phyloP scores from a whole-genome alignment of 2,797 vertebrate species.

The Pitangus sulphuratus region DNA sequence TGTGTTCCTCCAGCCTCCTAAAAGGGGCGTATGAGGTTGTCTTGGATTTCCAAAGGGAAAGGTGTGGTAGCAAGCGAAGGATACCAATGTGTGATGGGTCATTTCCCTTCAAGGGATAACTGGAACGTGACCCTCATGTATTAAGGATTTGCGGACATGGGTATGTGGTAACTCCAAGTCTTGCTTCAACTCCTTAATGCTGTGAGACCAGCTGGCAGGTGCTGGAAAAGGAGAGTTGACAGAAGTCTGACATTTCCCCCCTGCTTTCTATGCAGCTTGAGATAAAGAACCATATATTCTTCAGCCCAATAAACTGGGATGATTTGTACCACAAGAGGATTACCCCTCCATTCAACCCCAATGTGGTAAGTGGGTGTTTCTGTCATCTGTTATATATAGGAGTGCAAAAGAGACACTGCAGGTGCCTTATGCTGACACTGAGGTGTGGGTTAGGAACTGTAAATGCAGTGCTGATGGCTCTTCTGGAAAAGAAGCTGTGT shows the following conservation, averaged over 20 bases:
- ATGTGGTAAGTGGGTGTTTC: constrained; percentile 86
- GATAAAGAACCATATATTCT: constrained; percentile 94
- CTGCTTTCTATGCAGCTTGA: constrained; percentile 82
- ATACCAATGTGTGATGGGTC: neutral
- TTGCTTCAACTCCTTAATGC: neutral
- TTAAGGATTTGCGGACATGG: neutral
- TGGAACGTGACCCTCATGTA: neutral
- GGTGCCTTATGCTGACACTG: neutral
- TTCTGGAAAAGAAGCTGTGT: neutral
- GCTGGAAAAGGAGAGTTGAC: neutral
- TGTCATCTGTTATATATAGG: neutral
- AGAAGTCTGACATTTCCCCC: neutral
- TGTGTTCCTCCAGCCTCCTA: neutral
- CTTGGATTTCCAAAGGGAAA: neutral
- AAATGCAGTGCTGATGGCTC: rapidly evolving
- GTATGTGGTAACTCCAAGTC: neutral
- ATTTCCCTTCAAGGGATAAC: neutral
- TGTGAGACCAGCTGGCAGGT: neutral
- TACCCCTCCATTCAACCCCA: constrained; percentile 94
- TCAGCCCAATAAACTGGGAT: constrained; percentile 97
- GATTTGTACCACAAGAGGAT: constrained; percentile 95
- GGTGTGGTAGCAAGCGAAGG: neutral
- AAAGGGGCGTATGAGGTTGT: neutral
- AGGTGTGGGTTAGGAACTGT: neutral
- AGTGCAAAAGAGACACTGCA: neutral